A percentile compares a stretch with the other conserved stretches of the same genome.
Conservation (phyloP, 2,797 vertebrate species). For the Enteromius thamalakanensis region DNA sequence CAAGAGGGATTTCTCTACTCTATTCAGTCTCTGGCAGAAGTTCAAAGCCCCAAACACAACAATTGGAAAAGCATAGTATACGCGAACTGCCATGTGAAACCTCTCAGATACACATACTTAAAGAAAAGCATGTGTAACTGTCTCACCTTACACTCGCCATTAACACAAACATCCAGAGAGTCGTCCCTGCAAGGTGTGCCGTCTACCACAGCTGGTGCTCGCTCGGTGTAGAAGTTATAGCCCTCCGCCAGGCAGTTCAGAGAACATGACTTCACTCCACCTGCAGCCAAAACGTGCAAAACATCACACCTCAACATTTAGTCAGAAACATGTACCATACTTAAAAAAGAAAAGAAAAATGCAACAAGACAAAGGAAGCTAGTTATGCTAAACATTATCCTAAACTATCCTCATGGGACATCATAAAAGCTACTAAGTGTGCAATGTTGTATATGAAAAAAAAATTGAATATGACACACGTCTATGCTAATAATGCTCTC, state of each 20-base stretch:
- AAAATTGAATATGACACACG: neutral
- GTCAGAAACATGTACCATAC: constrained; percentile 26
- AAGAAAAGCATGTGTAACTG: neutral
- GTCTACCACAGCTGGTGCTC: constrained; percentile 92
- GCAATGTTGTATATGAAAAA: neutral
- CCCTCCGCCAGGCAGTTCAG: constrained; percentile 95
- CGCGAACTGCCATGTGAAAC: neutral
- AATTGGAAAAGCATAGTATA: constrained; percentile 12
- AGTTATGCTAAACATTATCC: neutral
- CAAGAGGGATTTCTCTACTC: constrained; percentile 11
- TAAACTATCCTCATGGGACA: neutral
- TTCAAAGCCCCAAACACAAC: constrained; percentile 54
- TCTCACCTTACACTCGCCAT: constrained; percentile 95
- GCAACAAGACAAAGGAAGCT: neutral
- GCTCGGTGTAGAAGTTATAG: constrained; percentile 98
- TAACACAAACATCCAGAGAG: constrained; percentile 93
- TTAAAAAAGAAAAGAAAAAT: constrained; percentile 9
- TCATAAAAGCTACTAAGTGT: neutral
- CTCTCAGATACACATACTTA: neutral
- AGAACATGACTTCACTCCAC: constrained; percentile 95
- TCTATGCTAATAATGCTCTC: neutral
- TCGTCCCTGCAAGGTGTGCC: constrained; percentile 91
- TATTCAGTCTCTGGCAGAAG: constrained; percentile 36
- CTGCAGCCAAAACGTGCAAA: constrained; percentile 68
- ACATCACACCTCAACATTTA: constrained; percentile 35